Evolutionary conservation across 2,797 vertebrate genomes (phyloP).

Genomic region (Squalus acanthias): DNA sequence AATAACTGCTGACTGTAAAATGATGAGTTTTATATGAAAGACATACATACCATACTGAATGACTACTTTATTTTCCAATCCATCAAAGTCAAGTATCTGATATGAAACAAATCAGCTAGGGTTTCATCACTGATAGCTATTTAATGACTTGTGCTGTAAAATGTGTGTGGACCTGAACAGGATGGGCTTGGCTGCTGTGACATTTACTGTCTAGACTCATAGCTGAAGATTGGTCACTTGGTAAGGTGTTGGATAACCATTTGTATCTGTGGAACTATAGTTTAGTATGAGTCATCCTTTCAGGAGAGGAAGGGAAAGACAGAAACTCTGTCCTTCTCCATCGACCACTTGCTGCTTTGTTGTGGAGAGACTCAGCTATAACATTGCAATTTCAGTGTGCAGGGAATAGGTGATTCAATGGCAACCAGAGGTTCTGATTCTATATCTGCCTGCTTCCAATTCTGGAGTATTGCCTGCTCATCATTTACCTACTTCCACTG

Average conservation of each 20-base stretch:
- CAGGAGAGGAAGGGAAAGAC: neutral
- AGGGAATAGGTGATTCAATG: neutral
- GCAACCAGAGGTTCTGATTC: neutral
- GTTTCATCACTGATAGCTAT: neutral
- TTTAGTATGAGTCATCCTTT: neutral
- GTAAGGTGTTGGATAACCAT: neutral
- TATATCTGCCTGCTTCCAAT: neutral
- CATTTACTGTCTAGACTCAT: neutral
- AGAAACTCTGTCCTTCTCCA: neutral
- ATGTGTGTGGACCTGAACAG: neutral
- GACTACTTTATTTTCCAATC: neutral
- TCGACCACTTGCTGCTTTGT: neutral
- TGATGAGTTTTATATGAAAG: neutral
- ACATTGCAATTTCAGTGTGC: neutral
- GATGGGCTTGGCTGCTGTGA: neutral
- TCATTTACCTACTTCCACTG: neutral
- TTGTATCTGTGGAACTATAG: neutral
- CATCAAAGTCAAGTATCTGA: neutral
- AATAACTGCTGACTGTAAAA: neutral
- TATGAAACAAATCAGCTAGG: neutral
- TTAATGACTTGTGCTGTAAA: neutral
- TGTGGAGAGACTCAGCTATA: neutral
- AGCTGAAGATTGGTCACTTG: neutral
- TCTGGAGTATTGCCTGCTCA: neutral
- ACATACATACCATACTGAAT: conserved; percentile 1